Base-by-base conservation (phyloP, 2,113 vertebrate species). In the Colossoma macropomum region DNA sequence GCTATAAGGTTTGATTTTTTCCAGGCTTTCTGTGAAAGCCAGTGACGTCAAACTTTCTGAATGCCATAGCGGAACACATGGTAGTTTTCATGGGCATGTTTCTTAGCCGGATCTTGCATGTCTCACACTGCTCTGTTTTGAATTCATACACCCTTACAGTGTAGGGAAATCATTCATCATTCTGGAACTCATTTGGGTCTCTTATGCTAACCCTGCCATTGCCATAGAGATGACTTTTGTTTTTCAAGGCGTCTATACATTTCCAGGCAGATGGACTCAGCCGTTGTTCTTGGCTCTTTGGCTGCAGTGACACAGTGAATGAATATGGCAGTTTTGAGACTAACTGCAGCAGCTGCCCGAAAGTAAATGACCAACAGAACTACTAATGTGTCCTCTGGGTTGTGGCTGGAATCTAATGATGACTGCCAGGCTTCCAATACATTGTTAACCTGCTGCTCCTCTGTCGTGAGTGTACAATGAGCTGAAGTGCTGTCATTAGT, bases 221-320 rank as follows among this genome's bases (percentile, higher is more conserved):
- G 69, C 75, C 80, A 79, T 82, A 50, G 84, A 70, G 75, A 82
- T 68, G 45, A 34, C 38, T 50, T 75, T 74, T 85, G 79, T 74
- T 86, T 85, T 85, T 72, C 59, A 78, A 59, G 32, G 60, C 70
- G 72, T 82, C 75, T 78, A 76, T 86, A 70, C 62, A 65, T 86
- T 86, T 56, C 81, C 52, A 79, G 81, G 79, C 34, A 77, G 63
- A 84, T 30, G 62, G 56, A 80, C 68, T 82, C 70, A 56, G 10
- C 79, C 56, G 66, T 80, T 86, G 28, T 77, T 86, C 28, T 75
- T 80, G 76, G 85, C 70, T 75, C 76, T 38, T 52, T 32, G 59
- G 62, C 27, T 15, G 60, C 38, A 60, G n/a, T 59, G 76, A 52
- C 75, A 74, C 75, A n/a, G n/a, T n/a, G n/a, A 62, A 59, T 62